Percentiles rank a stretch among this genome's conserved stretches.
Evolutionary conservation across 2,888 invertebrate genomes (phyloP).

Genomic region (Netelia inedita): DNA sequence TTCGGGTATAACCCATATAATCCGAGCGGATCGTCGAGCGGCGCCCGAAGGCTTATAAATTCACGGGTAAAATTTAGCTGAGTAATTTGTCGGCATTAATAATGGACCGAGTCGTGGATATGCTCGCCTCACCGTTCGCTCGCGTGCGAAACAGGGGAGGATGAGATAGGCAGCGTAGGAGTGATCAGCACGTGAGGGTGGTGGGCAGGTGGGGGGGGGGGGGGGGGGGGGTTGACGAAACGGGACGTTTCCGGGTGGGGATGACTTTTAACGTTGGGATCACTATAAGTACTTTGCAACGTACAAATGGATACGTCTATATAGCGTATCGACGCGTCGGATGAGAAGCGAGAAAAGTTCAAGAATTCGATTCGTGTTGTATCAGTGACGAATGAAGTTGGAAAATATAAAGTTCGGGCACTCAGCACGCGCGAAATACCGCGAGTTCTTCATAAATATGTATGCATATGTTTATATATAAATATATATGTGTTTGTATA

Average conservation of each 20-base stretch:
- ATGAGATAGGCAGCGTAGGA: slow-evolving; percentile 35
- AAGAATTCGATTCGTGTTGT: slow-evolving; percentile 65
- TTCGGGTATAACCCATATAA: slow-evolving; percentile 45
- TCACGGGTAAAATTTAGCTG: slow-evolving; percentile 75
- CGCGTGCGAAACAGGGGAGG: slow-evolving; percentile 10
- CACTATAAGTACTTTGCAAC: slow-evolving; percentile 39
- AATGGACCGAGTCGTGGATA: slow-evolving; percentile 73
- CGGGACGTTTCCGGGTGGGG: slow-evolving; percentile 13
- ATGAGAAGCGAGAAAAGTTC: slow-evolving; percentile 48
- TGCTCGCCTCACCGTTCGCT: slow-evolving; percentile 48
- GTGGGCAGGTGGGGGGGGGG: slow-evolving; percentile 13
- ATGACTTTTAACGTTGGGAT: slow-evolving; percentile 38
- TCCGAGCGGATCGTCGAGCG: slow-evolving; percentile 32
- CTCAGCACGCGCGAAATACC: slow-evolving; percentile 13
- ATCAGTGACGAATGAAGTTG: slow-evolving; percentile 79
- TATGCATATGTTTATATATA: background rate
- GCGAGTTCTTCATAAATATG: slow-evolving; percentile 12
- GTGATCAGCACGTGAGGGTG: slow-evolving; percentile 24
- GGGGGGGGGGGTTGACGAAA: background rate
- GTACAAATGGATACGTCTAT: background rate
- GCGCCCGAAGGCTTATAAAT: slow-evolving; percentile 62
- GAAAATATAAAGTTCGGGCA: slow-evolving; percentile 77
- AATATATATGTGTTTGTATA: background rate
- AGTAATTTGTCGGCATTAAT: slow-evolving; percentile 81
- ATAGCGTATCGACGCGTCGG: slow-evolving; percentile 41